phyloP scores from a whole-genome alignment of 2,797 vertebrate genomes.

The Cuculus canorus region DNA sequence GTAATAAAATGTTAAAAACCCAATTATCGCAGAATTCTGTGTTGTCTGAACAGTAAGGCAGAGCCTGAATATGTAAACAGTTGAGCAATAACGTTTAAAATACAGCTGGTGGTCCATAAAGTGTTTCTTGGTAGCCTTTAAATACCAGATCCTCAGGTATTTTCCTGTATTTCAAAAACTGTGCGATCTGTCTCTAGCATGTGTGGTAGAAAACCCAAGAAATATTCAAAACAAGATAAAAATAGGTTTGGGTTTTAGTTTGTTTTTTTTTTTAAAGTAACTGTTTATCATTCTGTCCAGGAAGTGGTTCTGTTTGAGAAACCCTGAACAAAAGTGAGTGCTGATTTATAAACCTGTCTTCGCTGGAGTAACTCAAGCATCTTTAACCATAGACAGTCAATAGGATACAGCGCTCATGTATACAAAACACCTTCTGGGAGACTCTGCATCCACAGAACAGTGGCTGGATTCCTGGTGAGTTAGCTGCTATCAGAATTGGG shows the following conservation, averaged over 20 bases:
- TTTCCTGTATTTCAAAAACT: background rate
- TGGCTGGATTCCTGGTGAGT: background rate
- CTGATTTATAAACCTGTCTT: background rate
- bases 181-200: background rate
- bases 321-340: background rate
- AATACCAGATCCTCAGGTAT: background rate
- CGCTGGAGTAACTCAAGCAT: background rate
- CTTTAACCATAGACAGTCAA: background rate
- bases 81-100: background rate
- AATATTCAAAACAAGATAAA: background rate
- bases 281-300: background rate
- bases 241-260: background rate
- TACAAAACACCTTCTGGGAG: background rate
- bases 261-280: background rate
- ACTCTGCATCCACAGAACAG: background rate
- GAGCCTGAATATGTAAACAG: background rate
- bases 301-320: constrained; percentile 9
- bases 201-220: background rate
- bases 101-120: background rate
- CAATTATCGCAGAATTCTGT: background rate
- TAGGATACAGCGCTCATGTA: background rate
- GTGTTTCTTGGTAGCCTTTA: background rate
- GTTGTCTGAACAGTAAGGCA: background rate
- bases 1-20: background rate
- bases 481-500: background rate